Percentiles rank a stretch among this genome's conserved stretches.
Evolutionary conservation across 2,797 vertebrate genomes (phyloP).

Genomic region (Coregonus suidteri): DNA sequence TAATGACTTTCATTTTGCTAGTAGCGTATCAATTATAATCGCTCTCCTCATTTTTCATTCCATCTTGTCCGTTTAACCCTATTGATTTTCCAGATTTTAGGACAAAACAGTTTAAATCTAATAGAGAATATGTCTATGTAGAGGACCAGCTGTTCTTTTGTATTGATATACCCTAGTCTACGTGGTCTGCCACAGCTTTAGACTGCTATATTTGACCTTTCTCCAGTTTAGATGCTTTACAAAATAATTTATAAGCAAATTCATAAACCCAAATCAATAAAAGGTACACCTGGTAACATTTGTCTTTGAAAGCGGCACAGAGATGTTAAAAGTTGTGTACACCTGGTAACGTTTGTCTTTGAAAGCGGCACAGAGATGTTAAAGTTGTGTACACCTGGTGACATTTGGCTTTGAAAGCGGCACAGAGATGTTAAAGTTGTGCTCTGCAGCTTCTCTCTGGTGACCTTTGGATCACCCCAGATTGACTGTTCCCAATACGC

Average conservation of each 20-base stretch:
- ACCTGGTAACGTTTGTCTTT: too few species aligned
- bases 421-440: neutral
- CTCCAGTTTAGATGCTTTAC: neutral
- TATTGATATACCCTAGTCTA: neutral
- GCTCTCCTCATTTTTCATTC: slow-evolving; percentile 10
- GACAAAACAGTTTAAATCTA: neutral
- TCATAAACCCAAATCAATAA: neutral
- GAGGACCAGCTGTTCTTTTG: neutral
- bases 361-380: too few species aligned
- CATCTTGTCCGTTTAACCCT: neutral
- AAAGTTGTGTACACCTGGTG: too few species aligned
- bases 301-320: too few species aligned
- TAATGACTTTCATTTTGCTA: slow-evolving; percentile 32
- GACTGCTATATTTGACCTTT: neutral
- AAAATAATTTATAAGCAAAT: neutral
- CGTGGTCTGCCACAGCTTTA: neutral
- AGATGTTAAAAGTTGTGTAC: neutral
- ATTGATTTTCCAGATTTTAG: neutral
- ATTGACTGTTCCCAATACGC: neutral
- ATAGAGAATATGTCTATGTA: neutral
- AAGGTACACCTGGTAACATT: neutral
- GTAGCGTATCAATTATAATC: slow-evolving; percentile 34
- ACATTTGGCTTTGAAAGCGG: neutral
- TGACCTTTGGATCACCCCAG: neutral
- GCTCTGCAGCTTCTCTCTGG: neutral